Percentiles rank a stretch among this genome's conserved stretches.
Conservation (phyloP, 1,140 invertebrate species). For the Drosophila mojavensis region DNA sequence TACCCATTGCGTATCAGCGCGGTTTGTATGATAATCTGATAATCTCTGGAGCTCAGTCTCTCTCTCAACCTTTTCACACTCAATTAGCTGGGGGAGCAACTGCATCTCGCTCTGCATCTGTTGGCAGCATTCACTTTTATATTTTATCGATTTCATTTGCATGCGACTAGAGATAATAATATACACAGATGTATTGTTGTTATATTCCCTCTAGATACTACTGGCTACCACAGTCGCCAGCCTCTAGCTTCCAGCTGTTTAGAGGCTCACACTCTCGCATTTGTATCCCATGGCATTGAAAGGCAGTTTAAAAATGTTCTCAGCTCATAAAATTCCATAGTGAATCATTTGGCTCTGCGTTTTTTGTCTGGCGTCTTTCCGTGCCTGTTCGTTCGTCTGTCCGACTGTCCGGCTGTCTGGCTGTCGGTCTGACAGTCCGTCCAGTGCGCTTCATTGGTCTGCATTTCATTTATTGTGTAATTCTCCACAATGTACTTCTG, state of each 20-base stretch:
- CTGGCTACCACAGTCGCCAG: conserved; percentile 55
- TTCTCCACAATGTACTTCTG: conserved; percentile 76
- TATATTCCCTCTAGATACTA: conserved; percentile 9
- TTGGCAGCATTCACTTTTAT: conserved; percentile 59
- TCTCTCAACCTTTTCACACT: conserved; percentile 64
- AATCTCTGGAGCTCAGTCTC: conserved; percentile 39
- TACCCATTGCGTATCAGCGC: neutral
- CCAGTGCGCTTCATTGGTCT: conserved; percentile 65
- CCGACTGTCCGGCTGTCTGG: neutral
- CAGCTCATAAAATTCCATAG: conserved; percentile 79
- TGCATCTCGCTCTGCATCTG: conserved; percentile 52
- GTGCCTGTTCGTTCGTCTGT: conserved; percentile 4
- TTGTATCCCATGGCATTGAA: conserved; percentile 45
- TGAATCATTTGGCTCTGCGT: conserved; percentile 67
- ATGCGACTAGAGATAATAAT: conserved; percentile 46
- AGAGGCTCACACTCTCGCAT: conserved; percentile 21
- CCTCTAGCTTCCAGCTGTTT: conserved; percentile 32
- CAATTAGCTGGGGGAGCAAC: conserved; percentile 57
- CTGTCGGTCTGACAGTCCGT: conserved; percentile 3
- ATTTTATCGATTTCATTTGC: conserved; percentile 79
- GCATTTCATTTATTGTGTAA: conserved; percentile 83
- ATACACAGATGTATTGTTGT: conserved; percentile 2
- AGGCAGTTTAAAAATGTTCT: conserved; percentile 68
- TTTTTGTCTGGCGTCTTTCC: conserved; percentile 47
- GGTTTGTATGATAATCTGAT: conserved; percentile 17